Evolutionary conservation across 2,888 invertebrate species (phyloP).

Genomic region (Yponomeuta cagnagella): DNA sequence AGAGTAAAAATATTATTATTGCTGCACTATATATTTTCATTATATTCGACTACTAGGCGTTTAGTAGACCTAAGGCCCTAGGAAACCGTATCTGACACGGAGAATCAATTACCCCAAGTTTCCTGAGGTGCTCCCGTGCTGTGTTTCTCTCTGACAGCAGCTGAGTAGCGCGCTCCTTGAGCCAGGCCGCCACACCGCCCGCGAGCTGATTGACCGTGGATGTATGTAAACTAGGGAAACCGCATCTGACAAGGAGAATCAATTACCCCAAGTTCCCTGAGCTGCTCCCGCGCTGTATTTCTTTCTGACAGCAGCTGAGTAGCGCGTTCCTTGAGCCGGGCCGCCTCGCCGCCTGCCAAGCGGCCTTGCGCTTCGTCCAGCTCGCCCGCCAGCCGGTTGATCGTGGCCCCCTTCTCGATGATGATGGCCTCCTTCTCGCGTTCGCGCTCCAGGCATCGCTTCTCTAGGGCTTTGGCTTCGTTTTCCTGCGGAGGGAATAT

Average conservation of each 20-base stretch:
- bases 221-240: too few species aligned
- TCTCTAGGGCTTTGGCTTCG: slow-evolving; percentile 71
- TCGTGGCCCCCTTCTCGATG: slow-evolving; percentile 77
- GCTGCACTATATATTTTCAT: too few species aligned
- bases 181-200: slow-evolving; percentile 45
- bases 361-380: slow-evolving; percentile 77
- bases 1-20: too few species aligned
- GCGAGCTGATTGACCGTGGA: slow-evolving; percentile 78
- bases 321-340: slow-evolving; percentile 58
- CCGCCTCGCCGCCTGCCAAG: slow-evolving; percentile 53
- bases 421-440: slow-evolving; percentile 76
- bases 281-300: slow-evolving; percentile 68
- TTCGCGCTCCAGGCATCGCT: slow-evolving; percentile 73
- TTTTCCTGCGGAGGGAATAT: slow-evolving; percentile 43
- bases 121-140: slow-evolving; percentile 70
- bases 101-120: slow-evolving; percentile 53
- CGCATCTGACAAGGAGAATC: too few species aligned
- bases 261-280: slow-evolving; percentile 68
- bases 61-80: too few species aligned
- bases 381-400: slow-evolving; percentile 77
- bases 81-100: too few species aligned
- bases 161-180: slow-evolving; percentile 64
- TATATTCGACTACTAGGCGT: too few species aligned
- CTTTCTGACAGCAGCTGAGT: slow-evolving; percentile 63
- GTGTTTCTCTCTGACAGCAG: slow-evolving; percentile 65